Conservation (phyloP, 2,888 invertebrate species). For the Crioceris asparagi region DNA sequence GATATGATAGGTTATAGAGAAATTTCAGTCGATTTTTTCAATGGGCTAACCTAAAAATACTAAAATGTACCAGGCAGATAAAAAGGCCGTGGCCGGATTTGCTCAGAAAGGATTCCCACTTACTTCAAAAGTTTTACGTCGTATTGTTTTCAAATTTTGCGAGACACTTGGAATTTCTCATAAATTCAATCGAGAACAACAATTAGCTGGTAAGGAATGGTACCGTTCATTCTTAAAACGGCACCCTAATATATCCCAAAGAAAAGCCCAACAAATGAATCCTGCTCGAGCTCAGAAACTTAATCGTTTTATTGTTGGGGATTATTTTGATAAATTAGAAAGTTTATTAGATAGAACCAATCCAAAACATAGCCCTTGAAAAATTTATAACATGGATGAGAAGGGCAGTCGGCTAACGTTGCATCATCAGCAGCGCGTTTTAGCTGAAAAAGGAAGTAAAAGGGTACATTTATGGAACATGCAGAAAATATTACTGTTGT, state of each 20-base stretch:
- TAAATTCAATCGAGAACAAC: slow-evolving; percentile 10
- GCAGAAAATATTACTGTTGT: slow-evolving; percentile 28
- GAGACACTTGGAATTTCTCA: slow-evolving; percentile 6
- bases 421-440: slow-evolving; percentile 22
- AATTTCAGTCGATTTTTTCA: too few relatives aligned
- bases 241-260: slow-evolving; percentile 15
- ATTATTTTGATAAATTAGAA: slow-evolving; percentile 13
- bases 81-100: too few relatives aligned
- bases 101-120: slow-evolving; percentile 10
- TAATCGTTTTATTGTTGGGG: slow-evolving; percentile 12
- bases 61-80: too few relatives aligned
- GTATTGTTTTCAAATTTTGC: slow-evolving; percentile 10
- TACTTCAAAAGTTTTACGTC: slow-evolving; percentile 10
- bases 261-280: slow-evolving; percentile 18
- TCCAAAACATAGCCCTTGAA: slow-evolving; percentile 14
- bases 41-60: too few relatives aligned
- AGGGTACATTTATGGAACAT: slow-evolving; percentile 27
- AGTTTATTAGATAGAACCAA: slow-evolving; percentile 10
- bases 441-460: slow-evolving; percentile 23
- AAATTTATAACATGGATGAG: slow-evolving; percentile 26
- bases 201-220: slow-evolving; percentile 10
- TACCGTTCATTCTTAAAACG: too few relatives aligned
- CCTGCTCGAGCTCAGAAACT: slow-evolving; percentile 20
- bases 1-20: too few relatives aligned
- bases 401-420: slow-evolving; percentile 22